These are phyloP conservation scores for Lophius piscatorius DNA, from an alignment of 2,113 vertebrate genomes.

Conservation along the genomic window DNA sequence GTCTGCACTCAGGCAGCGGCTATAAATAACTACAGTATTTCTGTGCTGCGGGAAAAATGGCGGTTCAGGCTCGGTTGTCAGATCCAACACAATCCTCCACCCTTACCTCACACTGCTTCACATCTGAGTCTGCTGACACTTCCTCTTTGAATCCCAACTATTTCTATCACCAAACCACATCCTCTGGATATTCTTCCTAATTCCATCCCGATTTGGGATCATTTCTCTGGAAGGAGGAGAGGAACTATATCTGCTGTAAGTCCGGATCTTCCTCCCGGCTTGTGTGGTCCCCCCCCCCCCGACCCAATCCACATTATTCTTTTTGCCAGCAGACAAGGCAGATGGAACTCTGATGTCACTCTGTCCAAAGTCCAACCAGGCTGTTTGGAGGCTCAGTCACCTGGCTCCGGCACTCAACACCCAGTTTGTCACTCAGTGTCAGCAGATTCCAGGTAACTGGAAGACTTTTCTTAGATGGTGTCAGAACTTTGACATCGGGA, in stretches of 20 bases:
- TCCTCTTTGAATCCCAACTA: slow-evolving; percentile 26
- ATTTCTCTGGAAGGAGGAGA: too few relatives aligned
- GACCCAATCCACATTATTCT: too few relatives aligned
- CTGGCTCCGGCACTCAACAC: slow-evolving; percentile 59
- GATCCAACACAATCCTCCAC: slow-evolving; percentile 45
- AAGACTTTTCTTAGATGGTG: slow-evolving; percentile 54
- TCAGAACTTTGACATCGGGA: slow-evolving; percentile 52
- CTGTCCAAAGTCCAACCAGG: slow-evolving; percentile 42
- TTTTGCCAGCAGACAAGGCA: slow-evolving; percentile 30
- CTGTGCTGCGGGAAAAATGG: slow-evolving; percentile 54
- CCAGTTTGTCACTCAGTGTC: slow-evolving; percentile 62
- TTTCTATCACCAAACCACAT: slow-evolving; percentile 5
- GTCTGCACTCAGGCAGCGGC: slow-evolving; percentile 33
- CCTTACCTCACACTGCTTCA: slow-evolving; percentile 53
- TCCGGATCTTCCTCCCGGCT: slow-evolving; percentile 28
- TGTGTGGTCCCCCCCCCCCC: slow-evolving; percentile 14
- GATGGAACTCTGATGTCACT: slow-evolving; percentile 47
- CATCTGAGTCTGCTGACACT: slow-evolving; percentile 48
- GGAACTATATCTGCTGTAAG: slow-evolving; percentile 2
- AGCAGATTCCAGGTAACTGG: slow-evolving; percentile 60
- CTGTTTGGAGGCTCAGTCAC: slow-evolving; percentile 25
- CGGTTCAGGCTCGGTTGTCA: slow-evolving; percentile 48
- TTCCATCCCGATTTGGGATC: background rate
- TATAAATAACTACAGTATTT: slow-evolving; percentile 72
- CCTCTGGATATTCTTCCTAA: background rate